A percentile compares a stretch with the other conserved stretches of the same genome.
Conservation (phyloP, 2,797 vertebrate species). For the Garrulus glandarius region DNA sequence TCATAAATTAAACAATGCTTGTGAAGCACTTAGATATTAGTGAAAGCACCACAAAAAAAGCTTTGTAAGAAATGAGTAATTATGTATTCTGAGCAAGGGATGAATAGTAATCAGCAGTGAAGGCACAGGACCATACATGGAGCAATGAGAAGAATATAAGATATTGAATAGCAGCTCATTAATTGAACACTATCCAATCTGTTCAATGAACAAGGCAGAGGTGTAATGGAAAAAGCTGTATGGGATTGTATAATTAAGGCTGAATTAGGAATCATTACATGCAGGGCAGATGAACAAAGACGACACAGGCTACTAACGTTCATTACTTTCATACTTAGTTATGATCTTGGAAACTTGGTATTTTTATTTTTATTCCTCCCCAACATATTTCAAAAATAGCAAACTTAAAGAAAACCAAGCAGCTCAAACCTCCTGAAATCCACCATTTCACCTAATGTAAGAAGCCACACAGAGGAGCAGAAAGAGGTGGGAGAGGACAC, state of each 20-base stretch:
- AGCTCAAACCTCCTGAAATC: neutral
- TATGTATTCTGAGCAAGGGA: slow-evolving; percentile 10
- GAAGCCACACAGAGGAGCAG: neutral
- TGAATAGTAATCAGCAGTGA: slow-evolving; percentile 38
- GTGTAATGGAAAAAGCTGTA: slow-evolving; percentile 6
- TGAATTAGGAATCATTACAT: slow-evolving; percentile 26
- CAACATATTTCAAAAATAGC: neutral
- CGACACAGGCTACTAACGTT: neutral
- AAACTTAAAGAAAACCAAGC: neutral
- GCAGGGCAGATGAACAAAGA: neutral
- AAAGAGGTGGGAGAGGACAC: neutral
- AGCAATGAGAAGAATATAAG: slow-evolving; percentile 20
- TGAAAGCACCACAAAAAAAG: slow-evolving; percentile 21
- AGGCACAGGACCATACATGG: neutral
- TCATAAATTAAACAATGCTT: slow-evolving; percentile 21
- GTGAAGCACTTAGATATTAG: neutral
- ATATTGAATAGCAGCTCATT: slow-evolving; percentile 38
- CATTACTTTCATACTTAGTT: neutral
- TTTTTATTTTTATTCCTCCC: neutral
- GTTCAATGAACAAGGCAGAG: slow-evolving; percentile 29
- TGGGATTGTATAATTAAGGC: slow-evolving; percentile 11
- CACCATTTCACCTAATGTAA: neutral
- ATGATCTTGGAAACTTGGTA: neutral
- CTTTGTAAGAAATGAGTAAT: slow-evolving; percentile 33
- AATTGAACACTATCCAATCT: slow-evolving; percentile 26